phyloP scores from a whole-genome alignment of 2,888 invertebrate species.

The Bombylius major region DNA sequence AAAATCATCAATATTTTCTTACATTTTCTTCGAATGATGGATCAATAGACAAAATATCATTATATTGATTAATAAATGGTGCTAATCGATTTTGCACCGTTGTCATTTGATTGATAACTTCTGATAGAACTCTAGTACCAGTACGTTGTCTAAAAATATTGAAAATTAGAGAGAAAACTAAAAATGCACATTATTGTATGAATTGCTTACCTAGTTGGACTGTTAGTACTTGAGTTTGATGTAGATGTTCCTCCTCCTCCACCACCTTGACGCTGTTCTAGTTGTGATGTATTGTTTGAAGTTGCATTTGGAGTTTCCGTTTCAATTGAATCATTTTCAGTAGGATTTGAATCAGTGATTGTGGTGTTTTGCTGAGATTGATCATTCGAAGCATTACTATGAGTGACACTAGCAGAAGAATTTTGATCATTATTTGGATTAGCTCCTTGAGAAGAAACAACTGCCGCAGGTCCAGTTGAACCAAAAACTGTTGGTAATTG shows the following conservation, averaged over 20 bases:
- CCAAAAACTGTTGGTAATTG: conserved; percentile 32
- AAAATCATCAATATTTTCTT: conserved; percentile 9
- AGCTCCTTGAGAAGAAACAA: conserved; percentile 1
- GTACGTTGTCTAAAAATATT: conserved; percentile 25
- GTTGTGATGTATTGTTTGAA: background rate
- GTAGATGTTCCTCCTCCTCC: conserved; percentile 28
- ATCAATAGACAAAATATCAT: conserved; percentile 47
- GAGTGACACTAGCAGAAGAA: background rate
- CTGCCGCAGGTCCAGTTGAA: conserved; percentile 17
- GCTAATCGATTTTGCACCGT: conserved; percentile 41
- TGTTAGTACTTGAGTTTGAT: conserved; percentile 12
- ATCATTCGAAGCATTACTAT: background rate
- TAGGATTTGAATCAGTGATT: background rate
- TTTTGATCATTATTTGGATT: background rate
- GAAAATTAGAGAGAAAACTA: background rate
- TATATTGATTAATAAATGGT: conserved; percentile 53
- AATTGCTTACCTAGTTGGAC: background rate
- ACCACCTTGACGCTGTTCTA: conserved; percentile 7
- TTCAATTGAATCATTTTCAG: conserved; percentile 3
- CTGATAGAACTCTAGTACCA: conserved; percentile 29
- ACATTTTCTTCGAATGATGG: conserved; percentile 38
- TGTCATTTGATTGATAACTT: conserved; percentile 32
- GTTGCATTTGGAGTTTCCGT: conserved; percentile 7
- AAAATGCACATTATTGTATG: background rate
- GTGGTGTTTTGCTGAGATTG: background rate